A percentile compares a stretch with the other conserved stretches of the same genome.
phyloP scores from a whole-genome alignment of 2,888 invertebrate species.

The Caenorhabditis wallacei region DNA sequence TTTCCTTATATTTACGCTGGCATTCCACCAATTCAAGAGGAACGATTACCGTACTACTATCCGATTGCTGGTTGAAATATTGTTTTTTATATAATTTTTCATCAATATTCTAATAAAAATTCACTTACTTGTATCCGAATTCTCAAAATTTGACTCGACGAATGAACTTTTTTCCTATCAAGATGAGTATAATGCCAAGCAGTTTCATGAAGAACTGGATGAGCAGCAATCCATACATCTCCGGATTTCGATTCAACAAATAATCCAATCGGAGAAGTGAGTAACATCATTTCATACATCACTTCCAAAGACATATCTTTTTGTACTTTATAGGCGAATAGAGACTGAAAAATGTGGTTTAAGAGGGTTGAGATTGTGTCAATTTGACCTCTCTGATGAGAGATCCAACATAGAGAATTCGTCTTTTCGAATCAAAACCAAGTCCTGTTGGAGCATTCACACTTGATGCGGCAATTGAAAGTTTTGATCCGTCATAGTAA shows the following conservation, averaged over 20 bases:
- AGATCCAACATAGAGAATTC: slow-evolving; percentile 74
- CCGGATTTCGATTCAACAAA: slow-evolving; percentile 70
- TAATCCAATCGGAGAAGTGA: slow-evolving; percentile 73
- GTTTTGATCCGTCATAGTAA: slow-evolving; percentile 77
- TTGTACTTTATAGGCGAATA: slow-evolving; percentile 73
- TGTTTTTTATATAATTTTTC: not conserved
- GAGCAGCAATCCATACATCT: slow-evolving; percentile 72
- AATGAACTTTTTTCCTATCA: slow-evolving; percentile 43
- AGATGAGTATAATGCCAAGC: slow-evolving; percentile 53
- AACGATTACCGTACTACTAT: slow-evolving; percentile 5
- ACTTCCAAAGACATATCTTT: slow-evolving; percentile 71
- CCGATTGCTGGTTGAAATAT: slow-evolving; percentile 12
- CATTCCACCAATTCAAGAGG: not conserved
- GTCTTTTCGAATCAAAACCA: slow-evolving; percentile 71
- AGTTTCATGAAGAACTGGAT: slow-evolving; percentile 74
- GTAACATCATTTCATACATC: slow-evolving; percentile 74
- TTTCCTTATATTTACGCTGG: slow-evolving; percentile 39
- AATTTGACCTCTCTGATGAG: slow-evolving; percentile 78
- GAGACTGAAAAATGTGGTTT: slow-evolving; percentile 31
- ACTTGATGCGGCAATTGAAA: slow-evolving; percentile 48
- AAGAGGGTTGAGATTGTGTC: no score
- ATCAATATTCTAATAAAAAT: no score
- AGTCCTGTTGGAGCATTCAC: slow-evolving; percentile 75
- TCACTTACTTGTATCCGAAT: slow-evolving; percentile 77
- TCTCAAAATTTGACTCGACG: slow-evolving; percentile 75